Evolutionary conservation across 2,888 invertebrate species (phyloP).

Genomic region (Mystacides longicornis): DNA sequence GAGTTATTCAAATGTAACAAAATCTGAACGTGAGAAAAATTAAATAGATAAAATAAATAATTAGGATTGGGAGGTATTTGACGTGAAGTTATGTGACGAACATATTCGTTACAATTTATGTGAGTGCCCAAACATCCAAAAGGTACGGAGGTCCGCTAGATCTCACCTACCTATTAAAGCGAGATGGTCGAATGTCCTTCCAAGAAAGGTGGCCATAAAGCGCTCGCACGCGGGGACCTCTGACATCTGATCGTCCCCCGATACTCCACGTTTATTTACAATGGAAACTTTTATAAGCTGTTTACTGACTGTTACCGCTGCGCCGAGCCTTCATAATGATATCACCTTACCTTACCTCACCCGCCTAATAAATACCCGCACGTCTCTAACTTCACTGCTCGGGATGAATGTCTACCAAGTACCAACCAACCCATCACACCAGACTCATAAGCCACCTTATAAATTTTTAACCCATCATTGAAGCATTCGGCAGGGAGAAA

Average conservation of each 20-base stretch:
- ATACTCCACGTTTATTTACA: constrained; percentile 18
- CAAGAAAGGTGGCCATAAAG: constrained; percentile 20
- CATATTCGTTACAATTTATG: constrained; percentile 16
- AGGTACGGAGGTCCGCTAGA: neutral
- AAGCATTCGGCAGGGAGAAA: too few relatives aligned
- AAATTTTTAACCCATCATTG: too few relatives aligned
- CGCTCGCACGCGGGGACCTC: neutral
- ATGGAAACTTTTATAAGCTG: constrained; percentile 25
- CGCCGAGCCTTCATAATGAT: constrained; percentile 19
- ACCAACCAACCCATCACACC: too few relatives aligned
- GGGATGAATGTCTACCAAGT: constrained; percentile 11
- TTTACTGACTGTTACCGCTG: constrained; percentile 25
- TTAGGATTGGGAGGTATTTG: neutral
- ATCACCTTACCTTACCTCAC: constrained; percentile 25
- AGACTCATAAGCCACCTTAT: too few relatives aligned
- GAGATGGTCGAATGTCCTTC: constrained; percentile 17
- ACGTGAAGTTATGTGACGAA: constrained; percentile 8
- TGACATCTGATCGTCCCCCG: constrained; percentile 19
- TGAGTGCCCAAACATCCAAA: neutral
- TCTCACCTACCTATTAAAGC: constrained; percentile 2
- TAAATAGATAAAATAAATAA: constrained; percentile 5
- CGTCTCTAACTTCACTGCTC: constrained; percentile 15
- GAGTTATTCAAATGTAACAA: neutral
- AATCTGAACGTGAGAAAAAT: neutral
- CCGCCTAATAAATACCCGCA: constrained; percentile 21